A percentile compares a stretch with the other conserved stretches of the same genome.
Evolutionary conservation across 2,113 vertebrate species (phyloP).

Genomic region (Sclerurus mexicanus): DNA sequence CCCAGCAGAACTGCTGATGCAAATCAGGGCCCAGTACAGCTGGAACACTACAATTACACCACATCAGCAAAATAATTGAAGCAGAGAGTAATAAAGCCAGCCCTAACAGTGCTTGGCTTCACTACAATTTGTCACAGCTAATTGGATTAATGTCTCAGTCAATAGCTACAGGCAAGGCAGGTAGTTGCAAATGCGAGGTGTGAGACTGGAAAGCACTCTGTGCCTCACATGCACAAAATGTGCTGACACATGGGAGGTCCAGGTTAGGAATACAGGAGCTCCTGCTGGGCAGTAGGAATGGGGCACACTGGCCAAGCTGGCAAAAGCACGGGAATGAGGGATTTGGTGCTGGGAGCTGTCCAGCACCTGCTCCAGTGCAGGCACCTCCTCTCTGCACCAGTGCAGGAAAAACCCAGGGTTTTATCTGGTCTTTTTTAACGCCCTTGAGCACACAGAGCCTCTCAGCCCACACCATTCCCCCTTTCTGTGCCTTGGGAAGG

Average conservation of each 20-base stretch:
- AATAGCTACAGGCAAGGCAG: conserved; percentile 16
- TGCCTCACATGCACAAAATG: not conserved
- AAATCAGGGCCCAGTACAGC: not conserved
- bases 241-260: not conserved
- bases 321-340: not conserved
- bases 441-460: not conserved
- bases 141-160: not conserved
- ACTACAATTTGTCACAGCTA: not conserved
- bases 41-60: not conserved
- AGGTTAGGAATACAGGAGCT: not conserved
- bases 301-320: not conserved
- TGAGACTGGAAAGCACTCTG: not conserved
- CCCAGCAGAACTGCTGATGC: not conserved
- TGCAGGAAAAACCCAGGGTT: not conserved
- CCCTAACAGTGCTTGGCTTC: not conserved
- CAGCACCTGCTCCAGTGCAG: not conserved
- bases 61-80: conserved; percentile 30
- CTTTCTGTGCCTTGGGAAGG: not conserved
- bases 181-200: not conserved
- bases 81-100: not conserved
- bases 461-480: not conserved
- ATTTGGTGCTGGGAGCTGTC: not conserved
- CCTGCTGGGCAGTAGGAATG: not conserved
- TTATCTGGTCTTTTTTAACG: not conserved
- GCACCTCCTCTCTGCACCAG: not conserved